Base-by-base conservation (phyloP, 30 jellyfish, hydroid and myxozoan genomes). In the Pseudorhiza aurosa region DNA sequence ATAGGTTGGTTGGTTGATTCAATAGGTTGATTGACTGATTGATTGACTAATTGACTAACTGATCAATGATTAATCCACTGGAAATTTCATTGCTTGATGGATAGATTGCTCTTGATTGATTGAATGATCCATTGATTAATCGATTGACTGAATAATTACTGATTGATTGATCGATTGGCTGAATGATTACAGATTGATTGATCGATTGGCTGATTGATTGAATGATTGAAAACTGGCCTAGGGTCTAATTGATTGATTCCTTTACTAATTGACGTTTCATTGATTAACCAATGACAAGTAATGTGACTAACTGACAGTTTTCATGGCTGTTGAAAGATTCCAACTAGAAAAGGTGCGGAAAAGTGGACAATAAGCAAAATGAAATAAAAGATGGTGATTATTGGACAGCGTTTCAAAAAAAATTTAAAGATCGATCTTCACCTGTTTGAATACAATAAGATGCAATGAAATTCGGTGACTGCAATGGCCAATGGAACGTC, bases 391-490 rank as follows among this genome's bases (percentile, higher is more conserved):
- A n/a, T n/a, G n/a, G n/a, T n/a, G 50, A 39, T 39, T 39, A 39
- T 39, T 12, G 12, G 12, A 39, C 7, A 12, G 50, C 12, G 12
- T 39, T 39, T 39, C 50, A 39, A 39, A 39, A n/a, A n/a, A n/a
- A n/a, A n/a, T n/a, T n/a, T n/a, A n/a, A n/a, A n/a, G n/a, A n/a
- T n/a, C n/a, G n/a, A n/a, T n/a, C n/a, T 53, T 67, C 46, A 92
- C 98, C 90, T 85, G 89, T 92, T 79, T 69, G 89, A 85, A 59
- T 92, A 92, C 4, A 92, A 76, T 77, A 77, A 43, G 8, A 85
- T 51, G 72, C 98, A 92, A 63, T 92, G 98, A 60, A 92, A 92
- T 70, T 92, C 98, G 15, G 98, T 85, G 29, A 92, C 89, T 43
- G 73, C 88, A 15, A 92, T 63, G 3, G 91, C 87, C 18, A 92